A percentile compares a stretch with the other conserved stretches of the same genome.
phyloP scores from a whole-genome alignment of 2,888 invertebrate genomes.

The Andrena minutula region DNA sequence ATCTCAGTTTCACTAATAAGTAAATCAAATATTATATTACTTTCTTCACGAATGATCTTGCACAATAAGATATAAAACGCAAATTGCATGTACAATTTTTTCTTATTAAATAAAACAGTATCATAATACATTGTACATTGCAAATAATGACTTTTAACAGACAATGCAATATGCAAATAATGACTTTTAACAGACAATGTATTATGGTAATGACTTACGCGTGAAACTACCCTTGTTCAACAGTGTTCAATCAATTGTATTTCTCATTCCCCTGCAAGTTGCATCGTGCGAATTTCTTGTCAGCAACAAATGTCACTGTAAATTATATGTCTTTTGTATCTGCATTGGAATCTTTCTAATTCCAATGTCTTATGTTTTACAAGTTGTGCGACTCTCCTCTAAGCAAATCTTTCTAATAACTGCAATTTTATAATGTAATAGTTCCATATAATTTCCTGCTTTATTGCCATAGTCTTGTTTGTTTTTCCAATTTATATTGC shows the following conservation, averaged over 20 bases:
- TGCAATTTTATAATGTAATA: slow-evolving; percentile 63
- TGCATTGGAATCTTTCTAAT: slow-evolving; percentile 77
- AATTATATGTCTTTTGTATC: slow-evolving; percentile 77
- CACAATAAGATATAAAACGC: neutral
- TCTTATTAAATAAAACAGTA: neutral
- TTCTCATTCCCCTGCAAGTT: slow-evolving; percentile 77
- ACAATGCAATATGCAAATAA: too few species aligned
- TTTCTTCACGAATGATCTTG: neutral
- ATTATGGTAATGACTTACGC: too few species aligned
- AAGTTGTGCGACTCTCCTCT: slow-evolving; percentile 75
- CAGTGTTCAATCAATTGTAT: slow-evolving; percentile 72
- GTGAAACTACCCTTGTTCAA: slow-evolving; percentile 57
- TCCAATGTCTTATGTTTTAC: slow-evolving; percentile 78
- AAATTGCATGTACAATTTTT: neutral
- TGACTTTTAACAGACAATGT: too few species aligned
- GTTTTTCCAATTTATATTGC: neutral
- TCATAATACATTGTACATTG: neutral
- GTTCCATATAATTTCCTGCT: neutral
- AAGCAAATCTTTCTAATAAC: slow-evolving; percentile 74
- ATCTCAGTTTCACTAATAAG: too few species aligned
- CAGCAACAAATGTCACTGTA: slow-evolving; percentile 76
- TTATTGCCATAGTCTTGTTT: neutral
- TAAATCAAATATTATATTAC: too few species aligned
- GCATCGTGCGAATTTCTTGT: slow-evolving; percentile 79
- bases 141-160: too few species aligned